phyloP scores from a whole-genome alignment of 2,888 invertebrate genomes.

The Rotaria macrura region DNA sequence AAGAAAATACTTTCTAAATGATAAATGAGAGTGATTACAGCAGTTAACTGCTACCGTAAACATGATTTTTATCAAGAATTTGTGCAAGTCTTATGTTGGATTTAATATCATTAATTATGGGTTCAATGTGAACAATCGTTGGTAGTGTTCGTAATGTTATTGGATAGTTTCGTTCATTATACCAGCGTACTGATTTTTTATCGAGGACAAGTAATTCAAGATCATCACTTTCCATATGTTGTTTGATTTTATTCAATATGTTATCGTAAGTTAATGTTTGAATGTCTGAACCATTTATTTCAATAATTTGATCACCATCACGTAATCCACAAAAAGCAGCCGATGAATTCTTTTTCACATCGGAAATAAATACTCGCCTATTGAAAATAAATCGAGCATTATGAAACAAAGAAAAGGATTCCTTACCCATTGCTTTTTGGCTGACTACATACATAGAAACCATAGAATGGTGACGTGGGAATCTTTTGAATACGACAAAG shows the following conservation, averaged over 20 bases:
- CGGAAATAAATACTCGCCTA: not conserved
- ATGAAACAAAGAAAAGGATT: not conserved
- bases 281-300: constrained; percentile 25
- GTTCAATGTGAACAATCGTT: constrained; percentile 31
- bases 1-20: not conserved
- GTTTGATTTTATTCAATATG: constrained; percentile 6
- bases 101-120: constrained; percentile 24
- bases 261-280: constrained; percentile 24
- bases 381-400: not conserved
- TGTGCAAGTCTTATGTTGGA: not conserved
- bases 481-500: constrained; percentile 24
- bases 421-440: not conserved
- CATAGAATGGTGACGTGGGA: not conserved
- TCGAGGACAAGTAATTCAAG: constrained; percentile 28
- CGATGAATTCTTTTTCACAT: constrained; percentile 19
- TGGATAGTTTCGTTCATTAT: constrained; percentile 21
- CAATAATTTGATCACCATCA: constrained; percentile 31
- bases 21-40: not conserved
- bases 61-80: no score
- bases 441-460: not conserved
- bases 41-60: not conserved
- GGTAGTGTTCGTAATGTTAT: constrained; percentile 23
- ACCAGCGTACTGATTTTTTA: constrained; percentile 26
- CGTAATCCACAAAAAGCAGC: constrained; percentile 27
- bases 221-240: constrained; percentile 22